Percentiles rank a stretch among this genome's conserved stretches.
phyloP scores from a whole-genome alignment of 1,140 invertebrate species.

The Nasonia longicornis region DNA sequence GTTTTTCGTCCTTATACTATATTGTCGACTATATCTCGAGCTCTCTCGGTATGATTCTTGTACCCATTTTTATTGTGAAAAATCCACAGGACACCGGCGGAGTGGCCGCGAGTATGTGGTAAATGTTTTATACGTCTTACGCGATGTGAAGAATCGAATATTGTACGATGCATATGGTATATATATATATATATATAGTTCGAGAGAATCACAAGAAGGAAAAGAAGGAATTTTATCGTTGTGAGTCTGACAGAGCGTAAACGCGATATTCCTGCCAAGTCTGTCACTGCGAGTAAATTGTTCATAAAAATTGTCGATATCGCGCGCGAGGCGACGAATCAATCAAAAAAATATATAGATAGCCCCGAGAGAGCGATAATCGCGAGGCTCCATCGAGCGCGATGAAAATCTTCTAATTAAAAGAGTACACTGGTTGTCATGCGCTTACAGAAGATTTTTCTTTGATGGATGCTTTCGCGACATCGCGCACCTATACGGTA shows the following conservation, averaged over 20 bases:
- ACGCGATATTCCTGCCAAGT: conserved; percentile 20
- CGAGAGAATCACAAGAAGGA: neutral
- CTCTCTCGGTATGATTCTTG: conserved; percentile 12
- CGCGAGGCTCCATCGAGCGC: conserved; percentile 1
- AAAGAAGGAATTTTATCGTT: conserved; percentile 31
- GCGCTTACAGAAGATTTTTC: conserved; percentile 3
- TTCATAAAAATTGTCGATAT: conserved; percentile 7
- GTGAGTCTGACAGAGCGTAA: neutral
- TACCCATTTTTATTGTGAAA: conserved; percentile 28
- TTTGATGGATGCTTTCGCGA: conserved; percentile 7
- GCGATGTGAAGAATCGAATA: neutral
- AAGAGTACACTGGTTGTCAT: conserved; percentile 7
- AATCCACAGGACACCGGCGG: neutral
- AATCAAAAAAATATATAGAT: neutral
- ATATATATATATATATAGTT: conserved; percentile 16
- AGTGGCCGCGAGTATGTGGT: neutral
- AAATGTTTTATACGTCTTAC: conserved; percentile 36
- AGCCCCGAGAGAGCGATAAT: neutral
- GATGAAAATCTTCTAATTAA: conserved; percentile 23
- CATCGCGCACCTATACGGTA: conserved; percentile 7
- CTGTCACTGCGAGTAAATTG: conserved; percentile 12
- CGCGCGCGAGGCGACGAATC: neutral
- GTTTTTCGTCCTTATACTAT: conserved; percentile 26
- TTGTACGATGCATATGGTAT: conserved; percentile 4
- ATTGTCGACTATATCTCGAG: conserved; percentile 20